Evolutionary conservation across 2,797 vertebrate genomes (phyloP).

Genomic region (Coreius guichenoti): DNA sequence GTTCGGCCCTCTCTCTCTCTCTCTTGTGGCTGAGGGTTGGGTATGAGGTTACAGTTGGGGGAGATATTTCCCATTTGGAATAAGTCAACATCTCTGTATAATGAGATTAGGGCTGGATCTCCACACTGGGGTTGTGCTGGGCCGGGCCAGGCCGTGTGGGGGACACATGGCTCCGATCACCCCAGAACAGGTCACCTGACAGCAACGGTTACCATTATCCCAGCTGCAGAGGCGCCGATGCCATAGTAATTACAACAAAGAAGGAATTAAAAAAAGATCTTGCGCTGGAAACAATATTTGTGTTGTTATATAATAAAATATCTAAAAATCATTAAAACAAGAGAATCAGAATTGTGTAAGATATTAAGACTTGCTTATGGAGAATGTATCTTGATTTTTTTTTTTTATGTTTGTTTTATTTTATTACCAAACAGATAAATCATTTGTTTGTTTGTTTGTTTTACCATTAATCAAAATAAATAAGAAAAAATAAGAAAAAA

Average conservation of each 20-base stretch:
- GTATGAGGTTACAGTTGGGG: conserved; percentile 82
- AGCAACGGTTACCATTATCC: conserved; percentile 78
- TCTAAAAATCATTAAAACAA: not conserved
- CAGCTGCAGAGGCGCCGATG: conserved; percentile 72
- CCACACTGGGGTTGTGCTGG: conserved; percentile 46
- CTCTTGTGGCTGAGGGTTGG: conserved; percentile 58
- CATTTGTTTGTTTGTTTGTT: not conserved
- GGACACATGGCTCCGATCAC: conserved; percentile 85
- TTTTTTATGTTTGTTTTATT: not conserved
- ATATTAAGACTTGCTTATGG: not conserved
- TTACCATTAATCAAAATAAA: not conserved
- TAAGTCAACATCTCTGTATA: conserved; percentile 83
- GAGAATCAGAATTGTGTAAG: not conserved
- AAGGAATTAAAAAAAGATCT: not conserved
- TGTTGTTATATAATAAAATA: not conserved
- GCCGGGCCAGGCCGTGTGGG: conserved; percentile 69
- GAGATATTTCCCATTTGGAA: conserved; percentile 82
- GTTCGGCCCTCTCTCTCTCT: conserved; percentile 17
- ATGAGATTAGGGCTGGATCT: conserved; percentile 82
- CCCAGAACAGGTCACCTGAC: conserved; percentile 76
- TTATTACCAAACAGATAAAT: not conserved
- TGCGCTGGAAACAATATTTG: no score
- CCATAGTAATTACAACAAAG: conserved; percentile 73
- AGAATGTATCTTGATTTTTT: not conserved
- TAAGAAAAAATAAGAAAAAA: no score